Evolutionary conservation across 2,888 invertebrate species (phyloP), one percentile per base, ranked within the genome.

Genomic region (Sphaeridia pumilis): DNA sequence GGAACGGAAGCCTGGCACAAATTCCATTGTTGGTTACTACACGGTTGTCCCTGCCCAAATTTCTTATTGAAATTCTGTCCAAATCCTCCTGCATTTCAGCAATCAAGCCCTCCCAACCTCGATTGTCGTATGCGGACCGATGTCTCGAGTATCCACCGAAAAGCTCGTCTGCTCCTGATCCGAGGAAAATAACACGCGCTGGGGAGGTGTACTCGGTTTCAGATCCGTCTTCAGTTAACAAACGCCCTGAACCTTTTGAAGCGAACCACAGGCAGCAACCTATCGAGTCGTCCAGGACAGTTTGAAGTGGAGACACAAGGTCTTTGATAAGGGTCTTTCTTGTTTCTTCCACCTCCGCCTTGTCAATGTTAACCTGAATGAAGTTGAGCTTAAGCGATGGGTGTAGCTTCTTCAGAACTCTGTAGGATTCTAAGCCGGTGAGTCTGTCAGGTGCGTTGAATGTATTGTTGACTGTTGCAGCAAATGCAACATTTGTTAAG

Each of bases 241-340:
- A 48, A n/a, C 55, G 48, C 45, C 81, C 83, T 58, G 72, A 67
- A 2, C 83, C 92, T 66, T 83, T 75, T 44, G 89, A 82, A 24
- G 95, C 95, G 77, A 97, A 98, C 94, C 95, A 98, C 43, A 88
- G 74, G n/a, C 87, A 94, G 69, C 86, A 87, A 0, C 95, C 97
- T 47, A 98, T 77, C 67, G 92, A 93, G 70, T 98, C 97, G 74
- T 98, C 98, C 45, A 98, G 72, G 54, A 98, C 81, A 1, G 90
- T 88, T 61, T 79, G 76, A 49, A 86, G 75, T 0, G 98, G 98
- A 71, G 83, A 81, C 42, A 95, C 80, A 55, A 95, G 76, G 70
- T 88, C 79, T 31, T 78, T 77, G 60, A 92, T 84, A 57, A 70
- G 72, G 2, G 70, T 67, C 2, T 72, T 68, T 63, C 86, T 76